These are phyloP conservation scores for Fragum whitleyi DNA, from an alignment of 2,888 invertebrate genomes.

Conservation along the genomic window DNA sequence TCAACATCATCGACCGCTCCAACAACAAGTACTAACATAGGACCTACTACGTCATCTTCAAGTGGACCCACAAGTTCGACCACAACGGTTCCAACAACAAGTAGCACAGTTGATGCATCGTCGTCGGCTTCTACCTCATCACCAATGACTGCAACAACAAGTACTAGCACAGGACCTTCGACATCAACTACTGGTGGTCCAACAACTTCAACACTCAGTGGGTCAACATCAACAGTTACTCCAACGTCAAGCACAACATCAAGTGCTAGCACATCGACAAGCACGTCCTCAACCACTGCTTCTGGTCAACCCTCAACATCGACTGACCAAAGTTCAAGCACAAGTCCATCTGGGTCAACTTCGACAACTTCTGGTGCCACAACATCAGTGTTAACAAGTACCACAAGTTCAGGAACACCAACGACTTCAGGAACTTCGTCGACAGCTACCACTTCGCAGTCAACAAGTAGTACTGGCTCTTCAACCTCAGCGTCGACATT, in stretches of 20 bases:
- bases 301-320: too few species aligned
- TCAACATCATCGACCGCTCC: neutral
- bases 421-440: too few species aligned
- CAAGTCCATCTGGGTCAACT: too few species aligned
- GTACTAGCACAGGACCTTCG: neutral
- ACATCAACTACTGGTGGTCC: neutral
- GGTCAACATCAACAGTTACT: neutral
- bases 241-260: neutral
- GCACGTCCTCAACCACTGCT: neutral
- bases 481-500: too few species aligned
- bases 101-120: conserved; percentile 7
- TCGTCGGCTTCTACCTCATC: neutral
- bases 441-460: too few species aligned
- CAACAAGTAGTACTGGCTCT: conserved; percentile 10
- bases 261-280: neutral
- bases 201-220: neutral
- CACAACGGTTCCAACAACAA: conserved; percentile 12
- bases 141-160: neutral
- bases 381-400: neutral
- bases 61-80: neutral
- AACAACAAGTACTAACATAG: neutral
- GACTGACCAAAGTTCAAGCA: too few species aligned
- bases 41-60: neutral
- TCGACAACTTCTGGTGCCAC: neutral
- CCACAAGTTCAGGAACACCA: neutral